Percentiles rank a stretch among this genome's conserved stretches.
These are phyloP conservation scores for Tachystola acroxantha DNA, from an alignment of 2,888 invertebrate genomes.

Conservation along the genomic window DNA sequence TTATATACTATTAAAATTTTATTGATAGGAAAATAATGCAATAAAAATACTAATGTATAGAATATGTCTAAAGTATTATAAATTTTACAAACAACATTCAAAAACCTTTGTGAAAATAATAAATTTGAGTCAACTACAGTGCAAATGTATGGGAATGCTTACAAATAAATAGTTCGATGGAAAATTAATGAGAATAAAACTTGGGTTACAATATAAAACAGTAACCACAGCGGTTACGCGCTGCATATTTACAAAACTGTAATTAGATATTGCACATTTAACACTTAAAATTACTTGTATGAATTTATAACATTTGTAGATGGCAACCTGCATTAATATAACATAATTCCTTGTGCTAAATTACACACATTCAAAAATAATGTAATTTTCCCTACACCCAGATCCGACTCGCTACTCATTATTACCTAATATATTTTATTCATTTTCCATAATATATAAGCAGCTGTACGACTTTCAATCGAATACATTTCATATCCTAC, in stretches of 20 bases:
- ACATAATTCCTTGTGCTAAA: constrained; percentile 33
- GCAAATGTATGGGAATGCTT: constrained; percentile 42
- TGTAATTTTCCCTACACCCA: constrained; percentile 7
- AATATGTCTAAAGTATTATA: constrained; percentile 64
- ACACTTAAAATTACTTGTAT: constrained; percentile 69
- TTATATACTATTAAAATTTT: constrained; percentile 39
- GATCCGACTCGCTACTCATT: constrained; percentile 8
- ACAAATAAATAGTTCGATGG: no score
- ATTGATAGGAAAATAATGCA: constrained; percentile 73
- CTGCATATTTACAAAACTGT: constrained; percentile 54
- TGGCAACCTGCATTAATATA: constrained; percentile 39
- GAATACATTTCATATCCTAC: not conserved
- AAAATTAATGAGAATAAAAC: constrained; percentile 14
- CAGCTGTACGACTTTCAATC: not conserved
- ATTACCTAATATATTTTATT: not conserved
- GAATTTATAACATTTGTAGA: constrained; percentile 51
- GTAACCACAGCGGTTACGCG: no score
- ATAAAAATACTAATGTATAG: constrained; percentile 72
- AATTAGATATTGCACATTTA: constrained; percentile 66
- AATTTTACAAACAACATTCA: constrained; percentile 51
- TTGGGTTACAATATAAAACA: no score
- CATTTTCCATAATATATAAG: not conserved
- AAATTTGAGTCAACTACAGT: constrained; percentile 38
- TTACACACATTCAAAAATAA: constrained; percentile 13
- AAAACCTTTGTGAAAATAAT: constrained; percentile 40